Conservation (phyloP, 2,888 invertebrate genomes). For the Cephalotes varians region DNA sequence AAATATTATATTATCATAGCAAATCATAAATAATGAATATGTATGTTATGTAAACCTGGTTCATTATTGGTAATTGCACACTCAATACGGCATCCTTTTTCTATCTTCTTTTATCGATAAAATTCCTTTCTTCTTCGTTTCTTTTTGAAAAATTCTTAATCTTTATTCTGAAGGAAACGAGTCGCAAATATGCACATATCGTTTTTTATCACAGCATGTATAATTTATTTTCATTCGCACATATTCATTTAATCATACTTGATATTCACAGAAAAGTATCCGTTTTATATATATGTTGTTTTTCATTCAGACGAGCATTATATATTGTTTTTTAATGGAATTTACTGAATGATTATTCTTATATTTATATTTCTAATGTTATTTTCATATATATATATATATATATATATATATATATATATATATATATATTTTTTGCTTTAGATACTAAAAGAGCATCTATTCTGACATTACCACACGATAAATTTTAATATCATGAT, state of each 20-base stretch:
- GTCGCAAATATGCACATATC: not conserved
- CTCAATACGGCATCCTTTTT: not conserved
- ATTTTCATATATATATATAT: no score
- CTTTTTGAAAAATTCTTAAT: not conserved
- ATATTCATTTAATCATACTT: not conserved
- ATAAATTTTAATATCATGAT: not conserved
- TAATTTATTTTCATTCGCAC: conserved; percentile 21
- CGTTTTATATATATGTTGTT: not conserved
- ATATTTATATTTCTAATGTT: not conserved
- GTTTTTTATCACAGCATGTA: conserved; percentile 4
- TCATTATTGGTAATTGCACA: conserved; percentile 41
- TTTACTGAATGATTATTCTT: not conserved
- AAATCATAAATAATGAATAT: conserved; percentile 83
- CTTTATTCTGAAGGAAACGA: not conserved
- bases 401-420: no score
- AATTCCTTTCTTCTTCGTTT: not conserved
- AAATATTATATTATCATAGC: conserved; percentile 84
- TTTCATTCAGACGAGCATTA: not conserved
- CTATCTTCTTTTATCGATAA: not conserved
- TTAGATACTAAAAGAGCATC: not conserved
- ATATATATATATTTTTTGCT: not conserved
- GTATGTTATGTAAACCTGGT: conserved; percentile 79
- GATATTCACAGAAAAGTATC: not conserved
- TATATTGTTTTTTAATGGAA: not conserved
- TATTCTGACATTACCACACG: not conserved